Evolutionary conservation across 2,888 invertebrate species (phyloP).

Genomic region (Synergus umbraculus): DNA sequence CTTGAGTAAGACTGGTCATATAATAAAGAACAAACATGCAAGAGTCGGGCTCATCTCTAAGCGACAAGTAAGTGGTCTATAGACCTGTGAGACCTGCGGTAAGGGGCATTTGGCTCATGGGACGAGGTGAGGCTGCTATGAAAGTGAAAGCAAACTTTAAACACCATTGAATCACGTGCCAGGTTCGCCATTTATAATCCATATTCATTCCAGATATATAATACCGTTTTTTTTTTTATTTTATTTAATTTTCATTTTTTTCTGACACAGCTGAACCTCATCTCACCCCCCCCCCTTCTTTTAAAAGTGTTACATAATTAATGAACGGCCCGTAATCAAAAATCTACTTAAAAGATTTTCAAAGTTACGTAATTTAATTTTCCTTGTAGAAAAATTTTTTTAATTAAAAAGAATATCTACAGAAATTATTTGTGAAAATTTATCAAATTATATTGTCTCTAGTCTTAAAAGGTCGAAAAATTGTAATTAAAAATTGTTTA

Average conservation of each 20-base stretch:
- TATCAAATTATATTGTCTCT: too few relatives aligned
- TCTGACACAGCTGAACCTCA: too few relatives aligned
- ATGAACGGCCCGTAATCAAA: too few relatives aligned
- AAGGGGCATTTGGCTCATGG: constrained; percentile 44
- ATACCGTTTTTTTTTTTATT: not conserved
- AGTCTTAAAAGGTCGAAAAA: too few relatives aligned
- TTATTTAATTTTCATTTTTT: not conserved
- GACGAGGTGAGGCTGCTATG: constrained; percentile 52
- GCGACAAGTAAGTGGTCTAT: constrained; percentile 45
- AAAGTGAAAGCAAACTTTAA: constrained; percentile 59
- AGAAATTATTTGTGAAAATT: too few relatives aligned
- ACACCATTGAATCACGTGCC: constrained; percentile 42
- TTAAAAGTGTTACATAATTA: too few relatives aligned
- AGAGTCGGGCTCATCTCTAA: constrained; percentile 51
- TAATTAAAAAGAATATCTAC: too few relatives aligned
- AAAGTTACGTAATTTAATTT: too few relatives aligned
- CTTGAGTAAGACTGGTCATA: not conserved
- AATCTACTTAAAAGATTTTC: too few relatives aligned
- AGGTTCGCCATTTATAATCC: constrained; percentile 17
- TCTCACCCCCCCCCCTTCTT: too few relatives aligned
- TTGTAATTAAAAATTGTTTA: too few relatives aligned
- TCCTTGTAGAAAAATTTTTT: too few relatives aligned
- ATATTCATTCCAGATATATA: not conserved
- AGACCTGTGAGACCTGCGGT: constrained; percentile 48
- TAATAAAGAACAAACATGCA: constrained; percentile 35